Base-by-base conservation (phyloP, 2,888 invertebrate species). In the Nephrotoma flavescens region DNA sequence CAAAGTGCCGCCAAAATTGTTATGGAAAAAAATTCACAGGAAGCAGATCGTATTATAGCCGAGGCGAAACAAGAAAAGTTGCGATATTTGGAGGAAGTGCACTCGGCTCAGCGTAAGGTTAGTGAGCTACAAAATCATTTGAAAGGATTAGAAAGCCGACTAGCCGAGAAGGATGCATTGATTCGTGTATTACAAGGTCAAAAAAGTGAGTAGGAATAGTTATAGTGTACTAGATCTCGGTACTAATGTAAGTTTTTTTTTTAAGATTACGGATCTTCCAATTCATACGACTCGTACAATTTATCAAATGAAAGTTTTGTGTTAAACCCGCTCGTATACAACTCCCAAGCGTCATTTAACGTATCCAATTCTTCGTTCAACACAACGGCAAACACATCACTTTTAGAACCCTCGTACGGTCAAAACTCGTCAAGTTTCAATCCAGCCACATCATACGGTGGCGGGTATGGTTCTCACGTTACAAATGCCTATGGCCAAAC, bases 121-220 rank as follows among this genome's bases (percentile, higher is more conserved):
- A 95, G 96, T 1, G 97, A 97, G 90, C 92, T 97, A 31, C 97
- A 97, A 92, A 94, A 96, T 90, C 95, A 95, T 96, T 96, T 92
- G 89, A 97, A 97, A 91, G 96, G 96, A 91, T 92, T 97, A 88
- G 97, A 97, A 91, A 96, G 96, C 4, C 96, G 97, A 90, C 93
- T 97, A 87, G 96, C 96, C 0, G 97, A 97, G 90, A 94, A 96
- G 87, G 97, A 98, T 90, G 97, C 97, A 0, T 96, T 97, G 96
- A 96, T 98, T 89, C 94, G 96, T 89, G 96, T 97, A 41, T 93
- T 97, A 83, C 97, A 97, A 92, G 96, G 96, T 89, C 96, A 96
- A 87, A 89, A 89, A 88, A 88, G 89, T 89, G 88, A 87, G 86
- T 86, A 31, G 31, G 41, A 41, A 87, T 0, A 19, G 5, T 71